These are phyloP conservation scores for Acanthurus tractus DNA, from an alignment of 2,797 vertebrate genomes.

Conservation along the genomic window DNA sequence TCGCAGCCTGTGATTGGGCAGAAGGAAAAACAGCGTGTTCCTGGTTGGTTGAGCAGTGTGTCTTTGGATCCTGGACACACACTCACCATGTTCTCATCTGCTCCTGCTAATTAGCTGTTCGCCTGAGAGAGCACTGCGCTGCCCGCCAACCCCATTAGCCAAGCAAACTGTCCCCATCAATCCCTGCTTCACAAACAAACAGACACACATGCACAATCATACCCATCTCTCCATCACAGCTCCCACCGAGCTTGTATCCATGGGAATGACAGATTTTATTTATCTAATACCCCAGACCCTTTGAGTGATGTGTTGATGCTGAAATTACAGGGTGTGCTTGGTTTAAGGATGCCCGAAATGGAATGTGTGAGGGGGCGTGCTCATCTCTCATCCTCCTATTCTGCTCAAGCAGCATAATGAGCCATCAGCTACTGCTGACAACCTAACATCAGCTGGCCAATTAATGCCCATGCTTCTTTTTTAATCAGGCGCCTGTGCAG, in stretches of 20 bases:
- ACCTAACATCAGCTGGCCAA: conserved; percentile 80
- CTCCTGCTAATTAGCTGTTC: conserved; percentile 81
- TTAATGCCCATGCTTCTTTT: conserved; percentile 79
- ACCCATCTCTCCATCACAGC: conserved; percentile 46
- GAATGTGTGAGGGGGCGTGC: conserved; percentile 54
- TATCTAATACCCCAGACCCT: conserved; percentile 65
- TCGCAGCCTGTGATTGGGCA: conserved; percentile 61
- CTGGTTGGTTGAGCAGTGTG: conserved; percentile 66
- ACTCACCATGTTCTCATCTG: conserved; percentile 81
- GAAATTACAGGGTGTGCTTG: conserved; percentile 68
- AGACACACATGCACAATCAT: conserved; percentile 50
- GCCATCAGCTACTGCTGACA: conserved; percentile 80
- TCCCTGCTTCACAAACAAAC: conserved; percentile 70
- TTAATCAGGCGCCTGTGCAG: conserved; percentile 78
- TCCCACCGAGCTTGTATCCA: conserved; percentile 42
- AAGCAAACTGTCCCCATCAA: conserved; percentile 79
- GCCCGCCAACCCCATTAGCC: conserved; percentile 81
- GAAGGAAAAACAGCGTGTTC: conserved; percentile 25
- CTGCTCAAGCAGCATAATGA: conserved; percentile 75
- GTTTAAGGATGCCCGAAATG: conserved; percentile 69
- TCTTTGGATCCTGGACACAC: conserved; percentile 68
- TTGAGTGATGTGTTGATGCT: conserved; percentile 72
- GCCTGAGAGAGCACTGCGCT: conserved; percentile 73
- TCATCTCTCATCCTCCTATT: conserved; percentile 64
- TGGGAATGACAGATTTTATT: conserved; percentile 69